Base-by-base conservation (phyloP, 1,140 invertebrate genomes). In the Agrypnia vestita region DNA sequence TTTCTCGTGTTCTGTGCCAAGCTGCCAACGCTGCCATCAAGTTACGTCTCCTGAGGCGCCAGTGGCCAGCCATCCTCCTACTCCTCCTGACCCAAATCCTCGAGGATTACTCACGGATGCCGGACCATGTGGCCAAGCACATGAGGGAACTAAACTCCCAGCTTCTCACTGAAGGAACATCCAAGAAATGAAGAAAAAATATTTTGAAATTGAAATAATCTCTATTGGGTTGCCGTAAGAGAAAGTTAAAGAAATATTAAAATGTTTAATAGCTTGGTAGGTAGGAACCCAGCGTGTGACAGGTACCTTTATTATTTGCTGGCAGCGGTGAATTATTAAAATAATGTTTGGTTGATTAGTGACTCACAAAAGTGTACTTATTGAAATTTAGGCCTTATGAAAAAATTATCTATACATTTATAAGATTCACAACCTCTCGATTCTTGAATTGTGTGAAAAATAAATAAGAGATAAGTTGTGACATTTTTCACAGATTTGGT, bases 81-180 rank as follows among this genome's bases (percentile, higher is more conserved):
- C 93, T 95, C 84, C 92, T 96, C 85, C 91, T 96, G 79, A 90
- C 92, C 81, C 92, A 94, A 78, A 94, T 94, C 8, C 86, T 97
- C 47, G 88, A 91, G 21, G 95, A 96, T 86, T 96, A 94, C 84
- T 92, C 93, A 9, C 90, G 96, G 80, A 91, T 96, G 87, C 92
- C 96, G 84, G 86, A 90, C 35, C 96, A 96, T 84, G 93, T 96
- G 88, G 94, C 95, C 59, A 90, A 91, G 76, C 88, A 88, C 83
- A 87, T 90, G 86, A 79, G 75, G 15, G 77, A 81, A 35, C 62
- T 83, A 3, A 55, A 59, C 13, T 21, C 51, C 1, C 49, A 59
- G 12, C 51, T 72, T 6, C 35, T 62, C 1, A 49, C 43, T 11
- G 21, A 76, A 19, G 56, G 53, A 17, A 21, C 43, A 25, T 43